Conservation (phyloP, 2,888 invertebrate genomes). For the Leptopilina drosophilae region DNA sequence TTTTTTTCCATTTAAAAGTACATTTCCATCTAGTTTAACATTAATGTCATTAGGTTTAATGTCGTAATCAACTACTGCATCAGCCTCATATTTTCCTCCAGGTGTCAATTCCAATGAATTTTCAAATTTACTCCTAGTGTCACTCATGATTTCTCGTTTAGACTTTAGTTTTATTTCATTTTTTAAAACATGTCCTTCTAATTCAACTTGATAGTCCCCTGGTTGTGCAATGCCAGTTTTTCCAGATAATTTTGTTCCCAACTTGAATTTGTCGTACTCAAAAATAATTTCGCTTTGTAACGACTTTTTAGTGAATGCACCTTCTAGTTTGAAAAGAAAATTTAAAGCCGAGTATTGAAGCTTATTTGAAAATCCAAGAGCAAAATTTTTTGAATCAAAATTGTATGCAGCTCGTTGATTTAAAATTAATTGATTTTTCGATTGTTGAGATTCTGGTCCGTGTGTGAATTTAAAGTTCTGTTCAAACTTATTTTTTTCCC, state of each 20-base stretch:
- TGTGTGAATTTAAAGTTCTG: slow-evolving; percentile 81
- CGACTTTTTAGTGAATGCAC: slow-evolving; percentile 80
- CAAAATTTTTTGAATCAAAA: slow-evolving; percentile 74
- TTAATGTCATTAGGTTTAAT: slow-evolving; percentile 79
- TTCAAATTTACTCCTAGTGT: slow-evolving; percentile 81
- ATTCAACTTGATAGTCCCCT: slow-evolving; percentile 80
- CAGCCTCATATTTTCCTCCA: slow-evolving; percentile 82
- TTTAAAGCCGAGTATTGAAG: slow-evolving; percentile 66
- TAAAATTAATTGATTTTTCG: slow-evolving; percentile 79
- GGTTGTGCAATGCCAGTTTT: slow-evolving; percentile 74
- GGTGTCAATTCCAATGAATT: slow-evolving; percentile 81
- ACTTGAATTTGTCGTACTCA: slow-evolving; percentile 80
- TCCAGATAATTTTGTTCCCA: slow-evolving; percentile 78
- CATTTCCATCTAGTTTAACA: slow-evolving; percentile 77
- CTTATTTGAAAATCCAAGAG: slow-evolving; percentile 79
- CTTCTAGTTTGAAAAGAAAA: slow-evolving; percentile 77
- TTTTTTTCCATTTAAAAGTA: slow-evolving; percentile 81
- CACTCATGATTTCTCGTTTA: slow-evolving; percentile 79
- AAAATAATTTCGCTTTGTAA: slow-evolving; percentile 80
- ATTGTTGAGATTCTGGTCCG: slow-evolving; percentile 81
- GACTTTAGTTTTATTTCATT: slow-evolving; percentile 79
- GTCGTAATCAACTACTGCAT: slow-evolving; percentile 80
- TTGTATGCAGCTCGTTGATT: slow-evolving; percentile 56
- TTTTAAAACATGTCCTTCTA: slow-evolving; percentile 78
- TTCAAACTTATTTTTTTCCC: slow-evolving; percentile 69